phyloP scores from a whole-genome alignment of 2,113 vertebrate species.

The Oreotragus oreotragus region DNA sequence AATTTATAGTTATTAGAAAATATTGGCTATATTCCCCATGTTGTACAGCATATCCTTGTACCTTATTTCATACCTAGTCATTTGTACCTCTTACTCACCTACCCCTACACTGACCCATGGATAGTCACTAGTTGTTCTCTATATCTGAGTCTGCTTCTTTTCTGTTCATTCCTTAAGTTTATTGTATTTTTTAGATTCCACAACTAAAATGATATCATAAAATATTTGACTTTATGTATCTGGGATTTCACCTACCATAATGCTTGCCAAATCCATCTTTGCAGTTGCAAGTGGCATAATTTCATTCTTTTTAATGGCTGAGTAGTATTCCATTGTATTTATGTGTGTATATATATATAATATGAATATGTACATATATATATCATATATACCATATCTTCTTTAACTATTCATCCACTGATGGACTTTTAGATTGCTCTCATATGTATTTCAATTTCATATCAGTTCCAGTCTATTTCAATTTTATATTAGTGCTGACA shows the following conservation, averaged over 20 bases:
- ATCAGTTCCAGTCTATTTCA: too few species aligned
- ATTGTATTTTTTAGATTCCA: background rate
- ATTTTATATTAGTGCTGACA: background rate
- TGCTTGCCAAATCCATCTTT: too few species aligned
- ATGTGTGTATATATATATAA: accelerated
- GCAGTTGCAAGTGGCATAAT: background rate
- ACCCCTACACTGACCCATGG: background rate
- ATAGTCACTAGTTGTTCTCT: background rate
- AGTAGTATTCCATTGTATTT: background rate
- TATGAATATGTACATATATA: background rate
- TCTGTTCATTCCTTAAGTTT: background rate
- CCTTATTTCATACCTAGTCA: background rate
- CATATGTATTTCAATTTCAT: background rate
- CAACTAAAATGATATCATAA: background rate
- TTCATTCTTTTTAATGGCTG: background rate
- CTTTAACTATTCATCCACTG: background rate
- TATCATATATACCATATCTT: background rate
- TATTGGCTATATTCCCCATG: background rate
- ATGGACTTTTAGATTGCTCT: background rate
- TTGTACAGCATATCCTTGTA: background rate
- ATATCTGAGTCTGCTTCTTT: background rate
- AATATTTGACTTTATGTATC: background rate
- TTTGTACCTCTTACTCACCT: background rate
- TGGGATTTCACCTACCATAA: background rate
- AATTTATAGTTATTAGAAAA: background rate